Conservation (phyloP, 2,888 invertebrate species). For the Thyatira batis region DNA sequence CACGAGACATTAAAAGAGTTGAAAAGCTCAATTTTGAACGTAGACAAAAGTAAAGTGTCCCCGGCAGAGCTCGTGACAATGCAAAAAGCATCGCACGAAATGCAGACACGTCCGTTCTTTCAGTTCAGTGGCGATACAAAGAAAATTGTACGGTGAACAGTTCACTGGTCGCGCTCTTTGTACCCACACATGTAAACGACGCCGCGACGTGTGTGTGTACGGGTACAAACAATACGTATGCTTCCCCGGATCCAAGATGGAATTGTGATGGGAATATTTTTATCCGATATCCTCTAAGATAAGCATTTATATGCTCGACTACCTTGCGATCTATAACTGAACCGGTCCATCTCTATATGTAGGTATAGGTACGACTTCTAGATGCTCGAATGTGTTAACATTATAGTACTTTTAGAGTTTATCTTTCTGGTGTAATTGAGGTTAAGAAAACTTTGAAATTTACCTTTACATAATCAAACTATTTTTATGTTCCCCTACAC, state of each 20-base stretch:
- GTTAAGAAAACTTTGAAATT: no score
- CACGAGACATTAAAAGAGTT: constrained; percentile 21
- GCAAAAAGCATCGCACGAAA: constrained; percentile 26
- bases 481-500: no score
- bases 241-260: background rate
- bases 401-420: no score
- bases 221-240: background rate
- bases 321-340: background rate
- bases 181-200: background rate
- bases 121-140: constrained; percentile 33
- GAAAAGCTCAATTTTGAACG: constrained; percentile 32
- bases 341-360: no score
- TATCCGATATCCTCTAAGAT: background rate
- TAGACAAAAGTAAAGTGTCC: constrained; percentile 37
- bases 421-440: no score
- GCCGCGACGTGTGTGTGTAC: background rate
- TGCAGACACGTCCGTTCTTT: constrained; percentile 17
- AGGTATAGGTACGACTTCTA: no score
- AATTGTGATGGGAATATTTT: background rate
- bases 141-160: constrained; percentile 30
- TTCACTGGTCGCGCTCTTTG: constrained; percentile 3
- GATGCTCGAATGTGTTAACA: no score
- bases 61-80: constrained; percentile 23
- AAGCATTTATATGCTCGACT: background rate
- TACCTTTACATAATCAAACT: no score